Evolutionary conservation across 1,140 invertebrate genomes (phyloP), one percentile per base, ranked within the genome.

Genomic region (Catajapyx aquilonaris): DNA sequence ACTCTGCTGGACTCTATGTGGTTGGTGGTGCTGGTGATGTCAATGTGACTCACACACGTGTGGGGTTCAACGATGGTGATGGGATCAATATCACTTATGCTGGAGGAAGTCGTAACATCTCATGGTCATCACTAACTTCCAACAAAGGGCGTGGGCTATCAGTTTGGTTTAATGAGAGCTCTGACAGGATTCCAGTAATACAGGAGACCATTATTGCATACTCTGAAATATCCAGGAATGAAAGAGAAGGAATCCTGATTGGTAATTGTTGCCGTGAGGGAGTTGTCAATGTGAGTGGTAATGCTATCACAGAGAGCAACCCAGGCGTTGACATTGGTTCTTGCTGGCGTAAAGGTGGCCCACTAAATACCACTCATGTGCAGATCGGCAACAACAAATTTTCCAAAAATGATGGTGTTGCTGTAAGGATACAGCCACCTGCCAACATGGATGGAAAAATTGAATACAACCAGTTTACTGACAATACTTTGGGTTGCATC

Each of bases 11-110:
- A 2, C 61, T 94, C 5, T 81, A 91, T 48, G 68, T 95, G 3
- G 60, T 73, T 0, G 73, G 65, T 42, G 90, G 90, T 1, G 80
- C 75, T 1, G 83, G 84, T n/a, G 80, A 91, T 50, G 70, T 97
- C 0, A 88, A 96, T 48, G 68, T 99, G 2, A 93, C 88, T 4
- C 71, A 76, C 44, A 86, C 81, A 41, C 67, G 76, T 47, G 80
- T 98, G 25, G 75, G 71, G 1, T 79, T 86, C 45, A 99, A 98
- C 54, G 69, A 76, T 48, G 93, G 88, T 16, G 90, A 93, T 44
- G 80, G 81, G 2, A 62, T 85, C 3, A 91, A 93, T 47, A 76
- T 95, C 3, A 91, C 87, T 0, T 83, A 85, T 39, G 77, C 81
- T 1, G 88, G 90, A 1, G 90, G 91, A 2, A 76, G 75, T 41